phyloP scores from a whole-genome alignment of 2,113 vertebrate species.

The Ailuropoda melanoleuca region DNA sequence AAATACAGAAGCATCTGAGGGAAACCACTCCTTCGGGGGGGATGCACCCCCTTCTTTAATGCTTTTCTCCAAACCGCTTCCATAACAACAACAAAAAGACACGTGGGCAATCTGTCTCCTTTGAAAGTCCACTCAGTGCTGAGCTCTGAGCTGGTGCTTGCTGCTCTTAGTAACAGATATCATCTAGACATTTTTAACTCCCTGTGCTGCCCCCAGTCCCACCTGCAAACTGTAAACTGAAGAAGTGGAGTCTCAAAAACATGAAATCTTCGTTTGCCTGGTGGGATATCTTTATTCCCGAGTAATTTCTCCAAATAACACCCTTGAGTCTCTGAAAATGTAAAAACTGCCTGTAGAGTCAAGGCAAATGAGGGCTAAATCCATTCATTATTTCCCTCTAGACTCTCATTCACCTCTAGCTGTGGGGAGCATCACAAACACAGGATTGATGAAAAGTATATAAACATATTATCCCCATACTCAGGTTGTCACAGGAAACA shows the following conservation, averaged over 20 bases:
- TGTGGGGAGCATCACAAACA: constrained; percentile 10
- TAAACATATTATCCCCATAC: neutral
- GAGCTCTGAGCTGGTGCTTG: neutral
- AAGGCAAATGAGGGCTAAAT: constrained; percentile 55
- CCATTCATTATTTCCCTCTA: constrained; percentile 44
- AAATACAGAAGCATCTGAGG: neutral
- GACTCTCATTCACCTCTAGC: constrained; percentile 29
- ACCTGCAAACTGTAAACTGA: constrained; percentile 58
- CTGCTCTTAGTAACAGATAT: neutral
- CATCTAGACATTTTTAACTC: neutral
- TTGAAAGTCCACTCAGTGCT: neutral
- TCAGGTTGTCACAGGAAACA: neutral
- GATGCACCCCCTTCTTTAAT: neutral
- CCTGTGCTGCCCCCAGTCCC: neutral
- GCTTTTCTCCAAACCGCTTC: constrained; percentile 1
- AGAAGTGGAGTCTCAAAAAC: constrained; percentile 33
- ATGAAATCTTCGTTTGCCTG: constrained; percentile 25
- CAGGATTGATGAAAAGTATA: neutral
- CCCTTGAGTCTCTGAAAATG: constrained; percentile 52
- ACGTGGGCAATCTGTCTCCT: neutral
- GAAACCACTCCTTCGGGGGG: neutral
- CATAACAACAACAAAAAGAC: neutral
- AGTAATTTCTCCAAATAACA: constrained; percentile 69
- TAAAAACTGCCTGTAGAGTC: constrained; percentile 58
- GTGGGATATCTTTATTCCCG: constrained; percentile 64